phyloP scores from a whole-genome alignment of 1,140 invertebrate genomes.

The Phthorimaea operculella region DNA sequence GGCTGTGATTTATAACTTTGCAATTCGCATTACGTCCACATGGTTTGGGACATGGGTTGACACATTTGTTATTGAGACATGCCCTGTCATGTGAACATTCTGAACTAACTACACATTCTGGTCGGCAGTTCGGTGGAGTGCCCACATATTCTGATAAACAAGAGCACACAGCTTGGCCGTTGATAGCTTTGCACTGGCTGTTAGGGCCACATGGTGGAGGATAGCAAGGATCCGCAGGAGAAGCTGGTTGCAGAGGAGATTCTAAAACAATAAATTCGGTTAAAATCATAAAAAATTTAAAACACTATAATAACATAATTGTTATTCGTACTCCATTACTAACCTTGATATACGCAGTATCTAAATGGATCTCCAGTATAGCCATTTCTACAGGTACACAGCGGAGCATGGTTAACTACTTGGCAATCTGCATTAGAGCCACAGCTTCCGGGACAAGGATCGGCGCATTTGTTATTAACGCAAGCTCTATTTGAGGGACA shows the following conservation, averaged over 20 bases:
- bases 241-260: slow-evolving; percentile 26
- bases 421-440: slow-evolving; percentile 73
- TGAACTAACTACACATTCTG: slow-evolving; percentile 72
- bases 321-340: slow-evolving; percentile 5
- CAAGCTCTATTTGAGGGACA: slow-evolving; percentile 73
- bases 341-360: slow-evolving; percentile 69
- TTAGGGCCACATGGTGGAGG: slow-evolving; percentile 75
- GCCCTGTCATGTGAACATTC: slow-evolving; percentile 72
- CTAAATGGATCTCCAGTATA: slow-evolving; percentile 80
- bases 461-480: slow-evolving; percentile 70
- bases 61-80: slow-evolving; percentile 72
- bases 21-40: slow-evolving; percentile 73
- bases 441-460: slow-evolving; percentile 75
- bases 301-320: neutral
- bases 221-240: slow-evolving; percentile 68
- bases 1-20: slow-evolving; percentile 74
- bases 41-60: slow-evolving; percentile 71
- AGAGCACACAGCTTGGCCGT: slow-evolving; percentile 71
- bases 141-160: slow-evolving; percentile 72
- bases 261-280: slow-evolving; percentile 30
- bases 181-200: slow-evolving; percentile 70
- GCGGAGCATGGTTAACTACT: slow-evolving; percentile 73
- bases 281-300: slow-evolving; percentile 4
- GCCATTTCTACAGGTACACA: slow-evolving; percentile 75
- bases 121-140: slow-evolving; percentile 70